These are phyloP conservation scores for Polydrusus pterygomalis DNA, from an alignment of 2,888 invertebrate species.

Conservation along the genomic window DNA sequence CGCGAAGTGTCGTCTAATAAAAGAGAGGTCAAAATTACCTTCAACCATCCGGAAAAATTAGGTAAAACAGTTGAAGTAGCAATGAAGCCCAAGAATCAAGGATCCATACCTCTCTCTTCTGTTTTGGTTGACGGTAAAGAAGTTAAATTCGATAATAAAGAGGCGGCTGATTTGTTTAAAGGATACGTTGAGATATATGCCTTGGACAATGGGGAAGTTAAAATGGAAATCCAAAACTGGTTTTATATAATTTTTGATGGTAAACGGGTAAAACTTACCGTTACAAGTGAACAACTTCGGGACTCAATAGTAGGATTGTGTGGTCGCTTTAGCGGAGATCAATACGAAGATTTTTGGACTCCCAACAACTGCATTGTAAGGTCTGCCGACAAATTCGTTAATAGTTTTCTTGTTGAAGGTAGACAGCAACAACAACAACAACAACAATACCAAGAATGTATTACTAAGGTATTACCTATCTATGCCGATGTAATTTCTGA, in stretches of 20 bases:
- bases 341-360: slow-evolving; percentile 76
- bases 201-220: slow-evolving; percentile 74
- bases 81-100: slow-evolving; percentile 62
- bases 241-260: slow-evolving; percentile 78
- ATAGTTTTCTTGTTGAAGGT: slow-evolving; percentile 74
- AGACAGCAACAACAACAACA: slow-evolving; percentile 56
- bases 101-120: slow-evolving; percentile 68
- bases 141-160: slow-evolving; percentile 63
- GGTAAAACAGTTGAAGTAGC: slow-evolving; percentile 69
- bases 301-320: slow-evolving; percentile 79
- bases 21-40: slow-evolving; percentile 72
- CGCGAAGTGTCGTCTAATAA: slow-evolving; percentile 66
- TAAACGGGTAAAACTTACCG: slow-evolving; percentile 72
- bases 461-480: slow-evolving; percentile 60
- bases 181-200: slow-evolving; percentile 72
- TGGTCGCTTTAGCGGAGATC: slow-evolving; percentile 78
- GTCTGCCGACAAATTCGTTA: slow-evolving; percentile 71
- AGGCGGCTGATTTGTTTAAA: slow-evolving; percentile 64
- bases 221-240: slow-evolving; percentile 74
- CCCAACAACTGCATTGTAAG: slow-evolving; percentile 75
- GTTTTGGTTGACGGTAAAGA: slow-evolving; percentile 71
- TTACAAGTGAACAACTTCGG: slow-evolving; percentile 71
- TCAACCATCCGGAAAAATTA: slow-evolving; percentile 67
- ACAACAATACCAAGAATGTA: slow-evolving; percentile 70
- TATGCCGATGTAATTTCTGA: slow-evolving; percentile 72